Base-by-base conservation (phyloP, 2,888 invertebrate genomes). In the Podotricha telesiphe region DNA sequence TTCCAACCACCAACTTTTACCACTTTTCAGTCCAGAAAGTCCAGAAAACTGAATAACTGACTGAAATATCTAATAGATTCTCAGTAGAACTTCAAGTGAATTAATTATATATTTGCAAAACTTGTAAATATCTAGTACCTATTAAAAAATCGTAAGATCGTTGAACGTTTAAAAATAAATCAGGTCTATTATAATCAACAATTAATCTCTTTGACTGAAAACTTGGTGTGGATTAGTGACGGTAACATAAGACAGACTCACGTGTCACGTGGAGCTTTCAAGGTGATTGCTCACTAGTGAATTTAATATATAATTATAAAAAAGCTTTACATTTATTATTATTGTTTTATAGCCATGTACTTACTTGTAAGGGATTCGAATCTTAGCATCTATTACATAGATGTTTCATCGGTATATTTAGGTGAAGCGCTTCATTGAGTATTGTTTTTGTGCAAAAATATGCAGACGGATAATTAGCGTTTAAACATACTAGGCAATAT, bases 211-310 rank as follows among this genome's bases (percentile, higher is more conserved):
- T 48, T 4, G 37, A 17, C 22, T 45, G 45, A 59, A 45, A 59
- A 45, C 7, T 59, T 45, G 17, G 22, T 59, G 20, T 59, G 45
- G 45, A 28, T 59, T 59, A 59, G 59, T 45, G 59, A 45, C 22
- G 45, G 45, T 10, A 59, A 59, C 22, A 28, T 45, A 59, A 59
- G 45, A 22, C 45, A 28, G 45, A 45, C 22, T 59, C 28, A 6
- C 42, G 59, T 28, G 62, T 62, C 63, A 63, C 63, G 58, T 51
- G 51, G 17, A 62, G 42, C 47, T 51, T 53, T 70, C 40, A 70
- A 67, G 63, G 11, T 11, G 22, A 17, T 11, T 50, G 13, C 42
- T 53, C 37, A 56, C 66, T 19, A 13, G n/a, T 37, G 37, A 37
- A 10, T 1, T 37, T 4, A 37, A 10, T 8, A 28, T 5, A 28